Percentiles rank a stretch among this genome's conserved stretches.
These are phyloP conservation scores for Tapera naevia DNA, from an alignment of 2,797 vertebrate genomes.

Conservation along the genomic window DNA sequence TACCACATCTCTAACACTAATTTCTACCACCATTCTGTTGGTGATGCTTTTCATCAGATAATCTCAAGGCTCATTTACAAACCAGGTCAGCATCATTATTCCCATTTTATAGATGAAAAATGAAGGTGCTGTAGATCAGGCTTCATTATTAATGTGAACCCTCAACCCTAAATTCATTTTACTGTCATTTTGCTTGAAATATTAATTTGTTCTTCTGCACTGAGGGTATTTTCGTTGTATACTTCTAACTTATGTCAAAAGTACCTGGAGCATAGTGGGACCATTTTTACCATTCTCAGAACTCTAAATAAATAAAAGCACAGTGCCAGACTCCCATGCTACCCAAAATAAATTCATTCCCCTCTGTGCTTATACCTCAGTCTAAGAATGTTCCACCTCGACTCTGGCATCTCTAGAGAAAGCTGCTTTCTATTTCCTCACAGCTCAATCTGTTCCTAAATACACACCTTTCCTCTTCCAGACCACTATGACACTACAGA, in stretches of 20 bases:
- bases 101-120: slow-evolving; percentile 56
- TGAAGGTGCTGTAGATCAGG: slow-evolving; percentile 45
- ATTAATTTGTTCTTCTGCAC: slow-evolving; percentile 47
- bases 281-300: not conserved
- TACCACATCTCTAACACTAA: not conserved
- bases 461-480: not conserved
- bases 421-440: not conserved
- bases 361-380: not conserved
- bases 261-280: not conserved
- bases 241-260: slow-evolving; percentile 37
- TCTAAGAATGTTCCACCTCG: not conserved
- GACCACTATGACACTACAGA: not conserved
- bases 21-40: not conserved
- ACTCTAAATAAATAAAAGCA: slow-evolving; percentile 20
- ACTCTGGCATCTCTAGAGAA: not conserved
- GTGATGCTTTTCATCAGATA: not conserved
- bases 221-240: slow-evolving; percentile 34
- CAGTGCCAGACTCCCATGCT: not conserved
- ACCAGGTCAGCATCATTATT: slow-evolving; percentile 42
- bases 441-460: not conserved
- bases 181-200: slow-evolving; percentile 61
- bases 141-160: slow-evolving; percentile 64
- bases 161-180: slow-evolving; percentile 61
- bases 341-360: not conserved
- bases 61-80: slow-evolving; percentile 51